Evolutionary conservation across 2,797 vertebrate species (phyloP).

Genomic region (Parambassis ranga): DNA sequence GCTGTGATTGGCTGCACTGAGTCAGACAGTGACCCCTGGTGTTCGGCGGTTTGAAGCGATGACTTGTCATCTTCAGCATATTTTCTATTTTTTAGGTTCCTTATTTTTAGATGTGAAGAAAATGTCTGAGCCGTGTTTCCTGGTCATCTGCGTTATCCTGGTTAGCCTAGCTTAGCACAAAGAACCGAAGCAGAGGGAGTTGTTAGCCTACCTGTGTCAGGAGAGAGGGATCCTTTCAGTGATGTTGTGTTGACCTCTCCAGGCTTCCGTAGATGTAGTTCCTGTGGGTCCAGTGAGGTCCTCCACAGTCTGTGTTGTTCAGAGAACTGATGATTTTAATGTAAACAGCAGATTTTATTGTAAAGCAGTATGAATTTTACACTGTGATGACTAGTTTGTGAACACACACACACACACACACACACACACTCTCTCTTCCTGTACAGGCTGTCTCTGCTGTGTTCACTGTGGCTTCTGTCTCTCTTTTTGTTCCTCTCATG

Average conservation of each 20-base stretch:
- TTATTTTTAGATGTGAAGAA: not conserved
- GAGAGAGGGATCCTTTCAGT: not conserved
- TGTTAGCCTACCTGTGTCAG: slow-evolving; percentile 11
- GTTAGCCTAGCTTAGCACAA: slow-evolving; percentile 43
- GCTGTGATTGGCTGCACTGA: not conserved
- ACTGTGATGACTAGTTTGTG: slow-evolving; percentile 54
- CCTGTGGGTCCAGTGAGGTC: not conserved
- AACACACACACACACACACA: slow-evolving; percentile 1
- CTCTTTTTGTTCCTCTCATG: slow-evolving; percentile 39
- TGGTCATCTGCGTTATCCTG: too few species aligned
- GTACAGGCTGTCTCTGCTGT: slow-evolving; percentile 9
- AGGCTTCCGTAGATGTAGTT: slow-evolving; percentile 34
- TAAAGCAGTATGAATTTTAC: slow-evolving; percentile 42
- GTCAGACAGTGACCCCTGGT: not conserved
- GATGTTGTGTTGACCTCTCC: slow-evolving; percentile 4
- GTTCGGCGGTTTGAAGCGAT: not conserved
- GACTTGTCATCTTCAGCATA: too few species aligned
- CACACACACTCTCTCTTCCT: not conserved
- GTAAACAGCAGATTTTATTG: slow-evolving; percentile 61
- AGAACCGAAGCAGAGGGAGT: not conserved
- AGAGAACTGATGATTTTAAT: slow-evolving; percentile 50
- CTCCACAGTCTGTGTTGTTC: slow-evolving; percentile 49
- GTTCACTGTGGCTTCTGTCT: slow-evolving; percentile 50
- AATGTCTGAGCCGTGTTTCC: too few species aligned
- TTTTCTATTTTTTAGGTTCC: not conserved